A percentile compares a stretch with the other conserved stretches of the same genome.
These are phyloP conservation scores for Neostethus bicornis DNA, from an alignment of 2,797 vertebrate genomes.

Conservation along the genomic window DNA sequence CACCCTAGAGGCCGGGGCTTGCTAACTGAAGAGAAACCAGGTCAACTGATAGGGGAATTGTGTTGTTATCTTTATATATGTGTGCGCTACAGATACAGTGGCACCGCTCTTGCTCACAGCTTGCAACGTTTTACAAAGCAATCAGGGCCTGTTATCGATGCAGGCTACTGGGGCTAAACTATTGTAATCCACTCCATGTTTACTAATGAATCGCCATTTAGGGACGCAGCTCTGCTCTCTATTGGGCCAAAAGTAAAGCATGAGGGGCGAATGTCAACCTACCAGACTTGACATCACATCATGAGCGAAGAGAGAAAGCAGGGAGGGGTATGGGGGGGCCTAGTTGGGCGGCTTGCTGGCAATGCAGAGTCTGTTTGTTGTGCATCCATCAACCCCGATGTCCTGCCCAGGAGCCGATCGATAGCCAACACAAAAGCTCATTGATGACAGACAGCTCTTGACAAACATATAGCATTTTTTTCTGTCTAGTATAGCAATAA, in stretches of 20 bases:
- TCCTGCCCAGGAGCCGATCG: slow-evolving; percentile 72
- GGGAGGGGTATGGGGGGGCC: slow-evolving; percentile 8
- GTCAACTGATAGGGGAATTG: slow-evolving; percentile 74
- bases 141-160: slow-evolving; percentile 66
- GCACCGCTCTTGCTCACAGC: slow-evolving; percentile 49
- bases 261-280: slow-evolving; percentile 24
- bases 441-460: slow-evolving; percentile 80
- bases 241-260: slow-evolving; percentile 21
- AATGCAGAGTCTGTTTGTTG: slow-evolving; percentile 78
- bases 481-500: slow-evolving; percentile 81
- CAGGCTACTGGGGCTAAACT: slow-evolving; percentile 59
- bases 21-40: slow-evolving; percentile 75
- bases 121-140: slow-evolving; percentile 65
- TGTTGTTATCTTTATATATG: slow-evolving; percentile 72
- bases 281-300: slow-evolving; percentile 65
- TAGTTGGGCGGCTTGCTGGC: slow-evolving; percentile 67
- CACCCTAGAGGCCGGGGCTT: slow-evolving; percentile 64
- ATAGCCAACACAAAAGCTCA: slow-evolving; percentile 80
- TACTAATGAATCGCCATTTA: slow-evolving; percentile 69
- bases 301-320: slow-evolving; percentile 25
- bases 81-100: slow-evolving; percentile 56
- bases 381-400: slow-evolving; percentile 76
- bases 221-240: slow-evolving; percentile 35
- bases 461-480: slow-evolving; percentile 81
- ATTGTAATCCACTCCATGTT: slow-evolving; percentile 71